phyloP scores from a whole-genome alignment of 2,888 invertebrate species.

The Acanthosepion lycidas region DNA sequence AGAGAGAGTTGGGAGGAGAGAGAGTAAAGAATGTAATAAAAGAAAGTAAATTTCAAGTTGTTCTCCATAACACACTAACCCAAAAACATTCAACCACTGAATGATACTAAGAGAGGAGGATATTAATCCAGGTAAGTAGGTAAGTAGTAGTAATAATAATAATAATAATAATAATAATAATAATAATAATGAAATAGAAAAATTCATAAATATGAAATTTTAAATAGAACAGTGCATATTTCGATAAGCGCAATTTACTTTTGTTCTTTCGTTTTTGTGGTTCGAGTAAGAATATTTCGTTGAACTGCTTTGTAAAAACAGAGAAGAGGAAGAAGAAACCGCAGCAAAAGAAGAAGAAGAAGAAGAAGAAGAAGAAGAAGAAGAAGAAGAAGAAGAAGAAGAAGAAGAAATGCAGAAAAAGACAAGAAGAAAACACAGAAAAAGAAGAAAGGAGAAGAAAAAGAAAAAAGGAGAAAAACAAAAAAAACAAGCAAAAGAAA shows the following conservation, averaged over 20 bases:
- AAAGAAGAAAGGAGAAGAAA: neutral
- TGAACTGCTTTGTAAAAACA: neutral
- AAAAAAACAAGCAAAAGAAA: neutral
- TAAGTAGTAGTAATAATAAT: neutral
- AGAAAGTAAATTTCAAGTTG: neutral
- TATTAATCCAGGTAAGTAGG: neutral
- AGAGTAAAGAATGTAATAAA: neutral
- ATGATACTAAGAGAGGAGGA: neutral
- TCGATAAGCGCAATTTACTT: too few species aligned
- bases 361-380: neutral
- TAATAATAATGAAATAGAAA: too few species aligned
- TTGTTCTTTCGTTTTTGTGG: too few species aligned
- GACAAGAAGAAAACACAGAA: neutral
- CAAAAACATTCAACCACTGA: neutral
- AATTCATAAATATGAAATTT: too few species aligned
- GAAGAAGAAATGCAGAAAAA: neutral
- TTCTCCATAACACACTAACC: neutral
- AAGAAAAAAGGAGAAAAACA: neutral
- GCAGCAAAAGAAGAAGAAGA: neutral
- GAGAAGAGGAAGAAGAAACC: neutral
- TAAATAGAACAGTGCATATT: too few species aligned
- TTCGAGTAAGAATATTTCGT: too few species aligned
- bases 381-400: neutral
- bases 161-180: too few species aligned
- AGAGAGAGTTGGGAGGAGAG: neutral